Conservation (phyloP, 2,113 vertebrate species). For the Crypturellus undulatus region DNA sequence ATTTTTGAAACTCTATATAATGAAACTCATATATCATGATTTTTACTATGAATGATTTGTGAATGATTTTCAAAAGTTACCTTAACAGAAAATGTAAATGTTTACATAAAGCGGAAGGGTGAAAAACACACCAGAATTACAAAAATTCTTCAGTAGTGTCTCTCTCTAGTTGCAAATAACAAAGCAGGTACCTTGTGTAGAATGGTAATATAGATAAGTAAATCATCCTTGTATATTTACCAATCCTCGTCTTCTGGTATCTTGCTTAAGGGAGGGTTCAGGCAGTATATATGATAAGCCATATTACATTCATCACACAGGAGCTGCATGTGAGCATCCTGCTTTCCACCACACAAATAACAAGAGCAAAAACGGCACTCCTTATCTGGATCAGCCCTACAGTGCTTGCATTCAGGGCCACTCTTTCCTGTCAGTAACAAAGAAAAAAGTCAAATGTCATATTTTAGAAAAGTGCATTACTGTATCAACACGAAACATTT, state of each 20-base stretch:
- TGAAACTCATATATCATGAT: background rate
- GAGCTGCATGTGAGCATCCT: slow-evolving; percentile 97
- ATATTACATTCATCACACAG: slow-evolving; percentile 98
- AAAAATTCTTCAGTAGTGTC: background rate
- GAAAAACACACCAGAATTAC: background rate
- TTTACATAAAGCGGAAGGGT: background rate
- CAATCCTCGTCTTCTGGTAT: slow-evolving; percentile 98
- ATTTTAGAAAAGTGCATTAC: background rate
- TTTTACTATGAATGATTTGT: background rate
- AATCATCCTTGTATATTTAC: slow-evolving; percentile 80
- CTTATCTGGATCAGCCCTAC: slow-evolving; percentile 92
- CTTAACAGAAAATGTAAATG: background rate
- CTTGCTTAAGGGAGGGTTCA: slow-evolving; percentile 93
- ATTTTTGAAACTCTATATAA: background rate
- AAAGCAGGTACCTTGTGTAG: background rate
- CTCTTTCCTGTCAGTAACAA: slow-evolving; percentile 88
- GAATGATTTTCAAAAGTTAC: background rate
- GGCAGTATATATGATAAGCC: slow-evolving; percentile 98
- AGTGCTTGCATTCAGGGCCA: slow-evolving; percentile 97
- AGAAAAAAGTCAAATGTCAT: slow-evolving; percentile 33
- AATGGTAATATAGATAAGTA: slow-evolving; percentile 15
- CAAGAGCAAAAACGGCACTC: slow-evolving; percentile 97
- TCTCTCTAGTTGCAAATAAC: background rate
- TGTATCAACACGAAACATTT: background rate
- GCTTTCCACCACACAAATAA: slow-evolving; percentile 95